A percentile compares a stretch with the other conserved stretches of the same genome.
These are phyloP conservation scores for Deroptyus accipitrinus DNA, from an alignment of 2,113 vertebrate species.

Conservation along the genomic window DNA sequence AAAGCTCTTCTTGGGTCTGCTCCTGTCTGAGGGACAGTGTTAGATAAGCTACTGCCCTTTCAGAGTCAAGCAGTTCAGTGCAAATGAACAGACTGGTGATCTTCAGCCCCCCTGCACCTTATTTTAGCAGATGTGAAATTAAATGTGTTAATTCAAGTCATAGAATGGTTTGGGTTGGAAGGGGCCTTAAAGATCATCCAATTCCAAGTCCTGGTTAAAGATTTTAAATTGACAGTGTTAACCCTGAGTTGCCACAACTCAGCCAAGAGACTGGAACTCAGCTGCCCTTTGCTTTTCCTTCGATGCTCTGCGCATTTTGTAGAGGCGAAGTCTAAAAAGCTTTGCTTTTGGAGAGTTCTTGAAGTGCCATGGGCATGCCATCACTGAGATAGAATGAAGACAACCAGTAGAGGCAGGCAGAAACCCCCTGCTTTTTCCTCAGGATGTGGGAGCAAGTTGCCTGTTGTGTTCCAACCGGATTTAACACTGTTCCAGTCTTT, in stretches of 20 bases:
- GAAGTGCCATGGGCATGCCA: fast-evolving
- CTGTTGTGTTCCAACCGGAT: neutral
- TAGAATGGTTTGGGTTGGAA: neutral
- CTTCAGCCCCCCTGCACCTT: neutral
- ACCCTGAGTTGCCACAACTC: neutral
- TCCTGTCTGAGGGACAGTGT: neutral
- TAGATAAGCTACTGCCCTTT: neutral
- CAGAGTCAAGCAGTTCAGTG: neutral
- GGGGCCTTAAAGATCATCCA: neutral
- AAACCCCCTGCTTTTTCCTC: neutral
- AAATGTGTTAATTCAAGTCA: neutral
- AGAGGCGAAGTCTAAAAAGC: neutral
- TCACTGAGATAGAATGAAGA: neutral
- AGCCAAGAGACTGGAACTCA: neutral
- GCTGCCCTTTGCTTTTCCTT: neutral
- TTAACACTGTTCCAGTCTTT: neutral
- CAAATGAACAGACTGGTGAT: neutral
- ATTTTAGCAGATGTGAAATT: neutral
- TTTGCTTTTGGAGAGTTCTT: neutral
- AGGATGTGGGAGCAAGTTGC: neutral
- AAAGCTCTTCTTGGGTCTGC: neutral
- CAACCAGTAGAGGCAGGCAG: neutral
- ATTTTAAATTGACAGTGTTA: neutral
- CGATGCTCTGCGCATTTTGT: neutral
- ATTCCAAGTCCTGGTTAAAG: neutral